Evolutionary conservation across 2,888 invertebrate genomes (phyloP).

Genomic region (Hirtodrosophila cameraria): DNA sequence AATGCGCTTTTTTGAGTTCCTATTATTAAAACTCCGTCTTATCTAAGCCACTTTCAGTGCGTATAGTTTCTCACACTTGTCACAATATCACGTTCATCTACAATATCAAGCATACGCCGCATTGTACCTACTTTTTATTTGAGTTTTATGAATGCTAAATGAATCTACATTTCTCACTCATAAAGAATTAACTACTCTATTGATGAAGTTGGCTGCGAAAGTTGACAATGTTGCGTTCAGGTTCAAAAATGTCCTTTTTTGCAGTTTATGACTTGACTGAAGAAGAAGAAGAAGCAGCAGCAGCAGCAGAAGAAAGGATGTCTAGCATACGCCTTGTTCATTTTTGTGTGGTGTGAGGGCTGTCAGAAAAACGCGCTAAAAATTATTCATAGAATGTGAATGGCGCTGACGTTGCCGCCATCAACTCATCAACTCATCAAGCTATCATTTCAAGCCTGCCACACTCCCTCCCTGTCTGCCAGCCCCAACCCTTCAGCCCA

Average conservation of each 20-base stretch:
- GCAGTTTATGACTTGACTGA: conserved; percentile 30
- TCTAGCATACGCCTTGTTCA: conserved; percentile 21
- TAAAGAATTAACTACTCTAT: conserved; percentile 36
- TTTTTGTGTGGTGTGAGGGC: conserved; percentile 33
- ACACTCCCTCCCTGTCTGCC: neutral
- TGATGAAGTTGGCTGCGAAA: conserved; percentile 30
- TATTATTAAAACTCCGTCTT: too few species aligned
- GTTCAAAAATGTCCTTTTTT: conserved; percentile 14
- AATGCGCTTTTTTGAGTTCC: too few species aligned
- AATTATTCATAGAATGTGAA: conserved; percentile 70
- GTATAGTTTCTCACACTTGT: neutral
- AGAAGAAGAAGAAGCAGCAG: too few species aligned
- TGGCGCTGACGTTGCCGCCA: conserved; percentile 46
- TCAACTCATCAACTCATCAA: conserved; percentile 35
- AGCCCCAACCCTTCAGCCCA: conserved; percentile 1
- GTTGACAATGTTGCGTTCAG: conserved; percentile 23
- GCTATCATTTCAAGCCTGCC: conserved; percentile 12
- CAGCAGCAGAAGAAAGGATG: conserved; percentile 19
- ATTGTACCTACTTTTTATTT: conserved; percentile 62
- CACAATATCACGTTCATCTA: neutral
- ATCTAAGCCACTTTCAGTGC: too few species aligned
- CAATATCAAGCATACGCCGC: conserved; percentile 53
- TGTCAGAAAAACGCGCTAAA: conserved; percentile 67
- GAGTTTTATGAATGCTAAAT: conserved; percentile 64
- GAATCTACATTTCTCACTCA: conserved; percentile 30